Percentiles rank a stretch among this genome's conserved stretches.
These are phyloP conservation scores for Zenarchopterus dispar DNA, from an alignment of 2,797 vertebrate genomes.

Conservation along the genomic window DNA sequence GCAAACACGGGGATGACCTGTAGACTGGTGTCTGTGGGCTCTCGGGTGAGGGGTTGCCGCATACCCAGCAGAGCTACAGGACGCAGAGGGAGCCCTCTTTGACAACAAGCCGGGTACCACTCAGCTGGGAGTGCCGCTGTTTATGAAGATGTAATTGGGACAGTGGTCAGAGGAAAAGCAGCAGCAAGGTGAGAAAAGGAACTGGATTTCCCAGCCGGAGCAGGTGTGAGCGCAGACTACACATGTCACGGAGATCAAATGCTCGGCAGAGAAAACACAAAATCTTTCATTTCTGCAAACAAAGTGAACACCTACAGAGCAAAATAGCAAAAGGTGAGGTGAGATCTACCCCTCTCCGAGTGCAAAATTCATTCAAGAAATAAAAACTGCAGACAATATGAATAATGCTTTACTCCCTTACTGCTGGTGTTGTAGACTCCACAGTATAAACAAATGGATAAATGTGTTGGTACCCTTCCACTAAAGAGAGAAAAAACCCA, in stretches of 20 bases:
- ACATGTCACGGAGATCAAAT: conserved; percentile 8
- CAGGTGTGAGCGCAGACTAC: conserved; percentile 41
- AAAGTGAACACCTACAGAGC: neutral
- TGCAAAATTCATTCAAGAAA: neutral
- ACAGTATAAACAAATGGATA: too few species aligned
- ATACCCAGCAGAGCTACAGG: conserved; percentile 28
- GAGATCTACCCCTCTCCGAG: neutral
- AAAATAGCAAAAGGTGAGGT: neutral
- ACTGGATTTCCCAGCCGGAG: conserved; percentile 25
- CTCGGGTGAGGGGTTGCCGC: conserved; percentile 25
- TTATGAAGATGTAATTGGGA: conserved; percentile 65
- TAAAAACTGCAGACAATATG: neutral
- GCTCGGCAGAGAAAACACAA: neutral
- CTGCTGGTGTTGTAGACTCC: too few species aligned
- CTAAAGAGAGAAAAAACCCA: too few species aligned
- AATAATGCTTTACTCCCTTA: neutral
- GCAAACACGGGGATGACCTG: conserved; percentile 63
- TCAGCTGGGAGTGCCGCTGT: conserved; percentile 51
- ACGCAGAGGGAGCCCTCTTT: conserved; percentile 30
- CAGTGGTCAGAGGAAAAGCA: conserved; percentile 35
- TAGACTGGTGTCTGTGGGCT: conserved; percentile 34
- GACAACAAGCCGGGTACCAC: conserved; percentile 34
- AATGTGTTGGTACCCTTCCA: too few species aligned
- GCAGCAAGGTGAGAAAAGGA: conserved; percentile 32
- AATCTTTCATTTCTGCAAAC: neutral